Evolutionary conservation across 2,888 invertebrate species (phyloP).

Genomic region (Lasioglossum malachurum): DNA sequence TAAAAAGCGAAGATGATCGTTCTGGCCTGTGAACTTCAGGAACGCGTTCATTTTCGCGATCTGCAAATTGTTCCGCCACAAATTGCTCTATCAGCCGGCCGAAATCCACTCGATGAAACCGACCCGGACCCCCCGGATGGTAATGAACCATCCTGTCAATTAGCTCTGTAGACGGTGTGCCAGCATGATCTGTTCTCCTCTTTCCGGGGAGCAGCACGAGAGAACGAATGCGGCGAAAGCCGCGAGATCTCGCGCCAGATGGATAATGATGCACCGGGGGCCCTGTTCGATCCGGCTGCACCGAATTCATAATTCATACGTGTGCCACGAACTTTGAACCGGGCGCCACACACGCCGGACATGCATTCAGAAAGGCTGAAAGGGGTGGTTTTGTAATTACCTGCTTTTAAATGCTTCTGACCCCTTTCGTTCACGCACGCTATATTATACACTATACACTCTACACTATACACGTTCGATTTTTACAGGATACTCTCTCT

Average conservation of each 20-base stretch:
- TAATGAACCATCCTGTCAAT: conserved; percentile 53
- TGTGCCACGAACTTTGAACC: conserved; percentile 72
- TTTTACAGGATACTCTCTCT: conserved; percentile 15
- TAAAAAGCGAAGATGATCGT: too few relatives aligned
- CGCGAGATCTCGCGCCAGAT: conserved; percentile 59
- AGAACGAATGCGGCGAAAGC: conserved; percentile 26
- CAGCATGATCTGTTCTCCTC: conserved; percentile 11
- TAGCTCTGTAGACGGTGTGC: conserved; percentile 7
- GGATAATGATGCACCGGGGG: conserved; percentile 67
- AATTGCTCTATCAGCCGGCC: neutral
- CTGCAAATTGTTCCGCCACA: neutral
- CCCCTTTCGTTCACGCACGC: conserved; percentile 52
- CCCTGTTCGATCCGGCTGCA: conserved; percentile 61
- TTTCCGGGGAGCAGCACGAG: conserved; percentile 26
- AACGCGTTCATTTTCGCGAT: neutral
- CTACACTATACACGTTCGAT: neutral
- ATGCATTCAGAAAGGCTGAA: neutral
- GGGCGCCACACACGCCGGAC: conserved; percentile 14
- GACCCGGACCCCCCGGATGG: conserved; percentile 7
- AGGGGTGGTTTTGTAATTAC: conserved; percentile 31
- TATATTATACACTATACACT: neutral
- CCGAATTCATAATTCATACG: conserved; percentile 75
- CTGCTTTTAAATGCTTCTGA: conserved; percentile 34
- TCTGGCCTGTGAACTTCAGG: neutral
- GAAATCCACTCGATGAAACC: conserved; percentile 8